Conservation (phyloP, 2,797 vertebrate species). For the Vipera latastei region DNA sequence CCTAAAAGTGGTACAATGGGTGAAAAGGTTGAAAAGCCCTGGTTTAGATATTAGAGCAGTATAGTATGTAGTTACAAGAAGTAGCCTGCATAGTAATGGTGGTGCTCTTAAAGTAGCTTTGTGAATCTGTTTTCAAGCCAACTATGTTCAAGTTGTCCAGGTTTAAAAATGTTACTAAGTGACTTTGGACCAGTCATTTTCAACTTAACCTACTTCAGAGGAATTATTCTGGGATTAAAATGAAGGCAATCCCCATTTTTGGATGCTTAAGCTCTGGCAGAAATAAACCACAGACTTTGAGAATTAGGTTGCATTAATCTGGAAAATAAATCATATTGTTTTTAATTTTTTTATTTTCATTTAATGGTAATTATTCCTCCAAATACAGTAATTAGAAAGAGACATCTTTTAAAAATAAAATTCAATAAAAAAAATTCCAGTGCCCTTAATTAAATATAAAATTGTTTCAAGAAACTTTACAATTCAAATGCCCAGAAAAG, state of each 20-base stretch:
- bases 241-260: neutral
- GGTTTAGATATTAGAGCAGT: neutral
- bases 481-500: neutral
- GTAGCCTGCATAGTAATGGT: neutral
- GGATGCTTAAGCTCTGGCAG: neutral
- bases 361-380: neutral
- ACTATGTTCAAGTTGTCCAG: neutral
- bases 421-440: neutral
- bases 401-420: neutral
- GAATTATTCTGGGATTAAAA: neutral
- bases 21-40: too few relatives aligned
- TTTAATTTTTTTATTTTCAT: neutral
- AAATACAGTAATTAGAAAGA: neutral
- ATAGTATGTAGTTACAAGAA: neutral
- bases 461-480: neutral
- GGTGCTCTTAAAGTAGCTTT: neutral
- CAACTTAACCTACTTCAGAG: neutral
- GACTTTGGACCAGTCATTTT: neutral
- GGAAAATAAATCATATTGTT: neutral
- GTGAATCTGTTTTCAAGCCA: neutral
- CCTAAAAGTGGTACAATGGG: too few relatives aligned
- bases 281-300: neutral
- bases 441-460: neutral
- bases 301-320: neutral
- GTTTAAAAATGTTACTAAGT: neutral